Base-by-base conservation (phyloP, 2,113 vertebrate genomes). In the Delphinus delphis region DNA sequence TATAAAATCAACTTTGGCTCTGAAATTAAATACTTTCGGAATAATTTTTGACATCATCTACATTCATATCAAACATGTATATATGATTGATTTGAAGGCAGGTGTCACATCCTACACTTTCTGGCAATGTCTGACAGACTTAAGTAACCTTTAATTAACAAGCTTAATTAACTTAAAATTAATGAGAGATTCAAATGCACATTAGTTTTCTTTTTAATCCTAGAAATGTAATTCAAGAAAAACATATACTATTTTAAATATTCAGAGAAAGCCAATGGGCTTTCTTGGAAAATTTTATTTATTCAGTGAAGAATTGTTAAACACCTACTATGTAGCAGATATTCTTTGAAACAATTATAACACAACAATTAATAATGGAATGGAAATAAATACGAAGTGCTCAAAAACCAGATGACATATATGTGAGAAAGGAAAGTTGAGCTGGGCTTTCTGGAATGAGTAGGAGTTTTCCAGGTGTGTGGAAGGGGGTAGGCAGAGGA, bases 281-380 rank as follows among this genome's bases (percentile, higher is more conserved):
- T 90, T 95, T 80, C 80, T 92, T 77, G 41, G 68, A 82, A 31
- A 95, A 87, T 74, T n/a, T 33, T 76, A 83, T n/a, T 33, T 76
- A 83, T 86, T 95, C 31, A 50, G 38, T 26, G 25, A 55, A 79
- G 44, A 70, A 53, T 58, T 26, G 50, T 74, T 79, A 47, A 88
- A 73, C 2, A n/a, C n/a, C 25, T 38, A 25, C 6, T 33, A 11
- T 44, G 12, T 53, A 36, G 67, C 20, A 38, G 17, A 9, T 79
- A 68, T 33, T 71, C n/a, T 93, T 68, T 38, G 28, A 68, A 86
- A 36, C 20, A 31, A 62, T 65, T 63, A 53, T 18, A 26, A 74
- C 13, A 76, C 41, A 53, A 63, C 36, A 86, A 36, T 44, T 55
- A 38, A 87, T 41, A 77, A 13, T 55, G 47, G 58, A 50, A 60